phyloP scores from a whole-genome alignment of 2,888 invertebrate genomes.

The Macrostomum cliftonense region DNA sequence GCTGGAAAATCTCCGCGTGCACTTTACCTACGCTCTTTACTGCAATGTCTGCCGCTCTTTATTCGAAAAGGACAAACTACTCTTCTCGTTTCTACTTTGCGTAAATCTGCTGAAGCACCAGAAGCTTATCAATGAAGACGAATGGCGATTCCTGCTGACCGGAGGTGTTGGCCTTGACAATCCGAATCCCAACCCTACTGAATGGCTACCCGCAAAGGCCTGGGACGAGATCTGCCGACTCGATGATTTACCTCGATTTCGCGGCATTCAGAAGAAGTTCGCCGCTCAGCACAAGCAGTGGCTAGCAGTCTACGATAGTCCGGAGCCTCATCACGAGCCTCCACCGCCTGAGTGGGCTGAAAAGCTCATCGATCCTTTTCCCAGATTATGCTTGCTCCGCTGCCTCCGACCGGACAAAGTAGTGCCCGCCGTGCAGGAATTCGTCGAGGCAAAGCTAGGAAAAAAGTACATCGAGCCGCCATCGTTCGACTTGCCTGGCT shows the following conservation, averaged over 20 bases:
- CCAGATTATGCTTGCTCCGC: constrained; percentile 35
- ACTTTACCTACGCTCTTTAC: constrained; percentile 40
- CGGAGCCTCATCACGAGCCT: constrained; percentile 27
- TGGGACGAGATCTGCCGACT: constrained; percentile 43
- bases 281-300: constrained; percentile 31
- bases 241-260: constrained; percentile 28
- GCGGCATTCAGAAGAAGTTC: constrained; percentile 31
- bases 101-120: constrained; percentile 37
- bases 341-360: constrained; percentile 36
- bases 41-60: constrained; percentile 39
- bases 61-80: constrained; percentile 40
- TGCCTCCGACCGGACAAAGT: constrained; percentile 39
- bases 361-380: constrained; percentile 26
- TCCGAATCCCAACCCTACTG: constrained; percentile 53
- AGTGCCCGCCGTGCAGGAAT: constrained; percentile 35
- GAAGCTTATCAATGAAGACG: constrained; percentile 40
- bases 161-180: constrained; percentile 64
- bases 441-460: constrained; percentile 29
- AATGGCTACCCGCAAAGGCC: constrained; percentile 58
- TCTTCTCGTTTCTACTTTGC: constrained; percentile 39
- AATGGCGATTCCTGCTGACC: constrained; percentile 70
- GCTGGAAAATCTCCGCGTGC: constrained; percentile 29
- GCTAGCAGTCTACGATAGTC: constrained; percentile 51
- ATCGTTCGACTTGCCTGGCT: constrained; percentile 33
- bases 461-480: constrained; percentile 35